Percentiles rank a stretch among this genome's conserved stretches.
phyloP scores from a whole-genome alignment of 2,888 invertebrate species.

The Cerceris ruficornis region DNA sequence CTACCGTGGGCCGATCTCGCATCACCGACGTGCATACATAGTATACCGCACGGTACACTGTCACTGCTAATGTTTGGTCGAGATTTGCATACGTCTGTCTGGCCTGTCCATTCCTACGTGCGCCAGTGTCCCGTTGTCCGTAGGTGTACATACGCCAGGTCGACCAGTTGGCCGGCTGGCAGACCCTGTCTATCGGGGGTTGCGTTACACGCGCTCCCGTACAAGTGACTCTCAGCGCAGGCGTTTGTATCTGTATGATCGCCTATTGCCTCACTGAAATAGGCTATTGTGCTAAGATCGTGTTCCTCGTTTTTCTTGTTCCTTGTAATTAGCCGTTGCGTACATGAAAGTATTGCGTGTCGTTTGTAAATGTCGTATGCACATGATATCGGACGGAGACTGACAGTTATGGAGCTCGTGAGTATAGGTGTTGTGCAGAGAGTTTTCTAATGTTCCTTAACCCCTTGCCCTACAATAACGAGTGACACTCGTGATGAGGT shows the following conservation, averaged over 20 bases:
- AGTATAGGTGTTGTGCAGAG: too few relatives aligned
- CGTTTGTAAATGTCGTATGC: background rate
- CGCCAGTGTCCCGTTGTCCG: conserved; percentile 58
- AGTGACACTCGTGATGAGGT: too few relatives aligned
- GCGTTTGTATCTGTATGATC: conserved; percentile 63
- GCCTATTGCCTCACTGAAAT: conserved; percentile 74
- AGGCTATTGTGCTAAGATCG: conserved; percentile 68
- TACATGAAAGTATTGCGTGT: background rate
- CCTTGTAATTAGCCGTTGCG: background rate
- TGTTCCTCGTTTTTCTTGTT: conserved; percentile 42
- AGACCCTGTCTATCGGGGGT: conserved; percentile 33
- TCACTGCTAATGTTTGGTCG: conserved; percentile 77
- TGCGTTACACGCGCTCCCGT: conserved; percentile 51
- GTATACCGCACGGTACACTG: conserved; percentile 58
- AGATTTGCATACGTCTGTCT: conserved; percentile 81
- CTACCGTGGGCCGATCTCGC: background rate
- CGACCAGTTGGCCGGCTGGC: conserved; percentile 10
- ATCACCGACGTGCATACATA: conserved; percentile 3
- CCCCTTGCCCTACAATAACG: too few relatives aligned
- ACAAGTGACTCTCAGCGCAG: conserved; percentile 54
- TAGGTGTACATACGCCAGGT: conserved; percentile 52
- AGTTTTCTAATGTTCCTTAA: too few relatives aligned
- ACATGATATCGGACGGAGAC: background rate
- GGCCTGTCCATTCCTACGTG: conserved; percentile 71
- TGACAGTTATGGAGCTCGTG: too few relatives aligned